A percentile compares a stretch with the other conserved stretches of the same genome.
Conservation (phyloP, 2,888 invertebrate species). For the Dyspetes luteomarginatus region DNA sequence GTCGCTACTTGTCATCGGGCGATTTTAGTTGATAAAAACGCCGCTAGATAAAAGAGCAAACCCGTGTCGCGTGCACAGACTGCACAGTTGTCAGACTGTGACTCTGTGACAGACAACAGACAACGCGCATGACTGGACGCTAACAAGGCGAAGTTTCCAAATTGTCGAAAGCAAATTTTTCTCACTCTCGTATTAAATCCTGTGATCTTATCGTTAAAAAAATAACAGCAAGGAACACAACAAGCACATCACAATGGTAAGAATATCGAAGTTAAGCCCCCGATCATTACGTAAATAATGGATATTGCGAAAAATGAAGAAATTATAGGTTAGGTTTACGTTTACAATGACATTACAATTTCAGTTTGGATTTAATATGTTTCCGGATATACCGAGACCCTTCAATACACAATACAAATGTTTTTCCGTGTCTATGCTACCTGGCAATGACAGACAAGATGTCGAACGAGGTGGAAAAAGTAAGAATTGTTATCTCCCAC, state of each 20-base stretch:
- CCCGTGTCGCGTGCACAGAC: no score
- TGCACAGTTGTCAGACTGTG: conserved; percentile 7
- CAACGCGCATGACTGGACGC: conserved; percentile 2
- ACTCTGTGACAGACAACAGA: no score
- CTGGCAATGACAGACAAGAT: conserved; percentile 96
- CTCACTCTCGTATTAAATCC: conserved; percentile 31
- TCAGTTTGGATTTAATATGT: conserved; percentile 95
- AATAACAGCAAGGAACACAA: conserved; percentile 5
- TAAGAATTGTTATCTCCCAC: conserved; percentile 82
- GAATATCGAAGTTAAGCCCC: not conserved
- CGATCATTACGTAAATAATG: not conserved
- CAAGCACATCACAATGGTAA: conserved; percentile 41
- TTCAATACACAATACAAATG: conserved; percentile 95
- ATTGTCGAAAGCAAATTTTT: conserved; percentile 35
- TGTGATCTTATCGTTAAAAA: conserved; percentile 11
- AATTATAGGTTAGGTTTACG: conserved; percentile 67
- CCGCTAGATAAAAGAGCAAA: no score
- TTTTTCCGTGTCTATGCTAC: conserved; percentile 97
- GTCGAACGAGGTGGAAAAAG: conserved; percentile 99
- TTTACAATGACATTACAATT: conserved; percentile 81
- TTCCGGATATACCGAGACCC: conserved; percentile 92
- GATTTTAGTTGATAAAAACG: no score
- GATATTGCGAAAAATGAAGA: not conserved
- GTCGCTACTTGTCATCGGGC: not conserved
- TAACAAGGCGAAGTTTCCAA: conserved; percentile 30